Percentiles rank a stretch among this genome's conserved stretches.
These are phyloP conservation scores for Mythimna impura DNA, from an alignment of 2,888 invertebrate species.

Conservation along the genomic window DNA sequence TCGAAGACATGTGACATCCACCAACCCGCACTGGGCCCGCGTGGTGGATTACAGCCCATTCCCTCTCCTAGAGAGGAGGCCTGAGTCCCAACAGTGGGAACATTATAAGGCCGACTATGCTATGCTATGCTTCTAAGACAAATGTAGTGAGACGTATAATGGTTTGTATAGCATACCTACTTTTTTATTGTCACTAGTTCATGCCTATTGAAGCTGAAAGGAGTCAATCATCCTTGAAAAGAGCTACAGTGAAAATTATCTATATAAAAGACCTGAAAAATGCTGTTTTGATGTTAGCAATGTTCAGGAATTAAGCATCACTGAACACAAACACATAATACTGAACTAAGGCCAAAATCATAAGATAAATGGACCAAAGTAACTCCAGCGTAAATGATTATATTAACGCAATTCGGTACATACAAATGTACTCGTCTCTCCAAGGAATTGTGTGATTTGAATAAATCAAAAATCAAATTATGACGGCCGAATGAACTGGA, in stretches of 20 bases:
- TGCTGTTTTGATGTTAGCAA: neutral
- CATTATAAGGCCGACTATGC: no score
- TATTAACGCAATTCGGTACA: slow-evolving; percentile 34
- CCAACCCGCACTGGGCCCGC: no score
- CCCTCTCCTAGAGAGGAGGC: no score
- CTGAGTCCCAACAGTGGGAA: no score
- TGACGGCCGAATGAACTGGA: slow-evolving; percentile 15
- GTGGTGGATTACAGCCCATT: no score
- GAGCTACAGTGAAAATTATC: neutral
- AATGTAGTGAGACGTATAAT: no score
- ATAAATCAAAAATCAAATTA: slow-evolving; percentile 53
- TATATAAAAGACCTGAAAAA: neutral
- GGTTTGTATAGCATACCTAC: neutral
- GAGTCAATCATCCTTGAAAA: neutral
- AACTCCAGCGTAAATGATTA: slow-evolving; percentile 39
- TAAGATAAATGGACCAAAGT: slow-evolving; percentile 8
- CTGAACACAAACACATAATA: slow-evolving; percentile 19
- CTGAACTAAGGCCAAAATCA: slow-evolving; percentile 2
- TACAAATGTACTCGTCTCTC: slow-evolving; percentile 28
- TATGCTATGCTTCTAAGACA: no score
- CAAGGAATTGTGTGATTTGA: slow-evolving; percentile 58
- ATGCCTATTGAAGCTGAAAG: neutral
- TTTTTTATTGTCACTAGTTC: neutral
- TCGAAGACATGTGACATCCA: no score
- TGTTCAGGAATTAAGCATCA: neutral